Base-by-base conservation (phyloP, 2,113 vertebrate species). In the Antechinus flavipes region DNA sequence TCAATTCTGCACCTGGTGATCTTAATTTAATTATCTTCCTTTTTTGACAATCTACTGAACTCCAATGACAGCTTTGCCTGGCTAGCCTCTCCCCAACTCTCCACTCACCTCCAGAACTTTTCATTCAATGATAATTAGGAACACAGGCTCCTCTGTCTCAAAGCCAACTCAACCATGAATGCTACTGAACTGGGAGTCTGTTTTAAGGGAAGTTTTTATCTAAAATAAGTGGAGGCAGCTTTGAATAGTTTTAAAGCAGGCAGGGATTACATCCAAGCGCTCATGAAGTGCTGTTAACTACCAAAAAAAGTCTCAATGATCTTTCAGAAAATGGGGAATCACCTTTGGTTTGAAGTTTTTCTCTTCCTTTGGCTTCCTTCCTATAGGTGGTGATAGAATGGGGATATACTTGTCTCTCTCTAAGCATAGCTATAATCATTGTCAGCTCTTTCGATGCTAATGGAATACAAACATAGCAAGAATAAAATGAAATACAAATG, bases 1-100 rank as follows among this genome's bases (percentile, higher is more conserved):
- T 97, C 97, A 97, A 94, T 96, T 94, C 76, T 97, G 97, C 97
- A 98, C 96, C 97, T 98, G 97, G 97, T 90, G 92, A 97, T 96
- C 95, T 94, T 97, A 97, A 98, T 98, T 97, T 95, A 98, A 98
- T 98, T 98, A 97, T 97, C 97, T 97, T 91, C 61, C 95, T 91
- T 68, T 93, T 96, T 92, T 94, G 68, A 96, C 95, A 98, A 96
- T 91, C 91, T 95, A 93, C 92, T 96, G 95, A 93, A 97, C 93
- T 91, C 95, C 97, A 92, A 94, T 96, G 97, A 97, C 93, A 91
- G 95, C 94, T 97, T 97, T 95, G 96, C 97, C 96, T 97, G 97
- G 96, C 94, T 95, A 97, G 93, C 95, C 91, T 97, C 55, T 96
- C 91, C 96, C 96, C 91, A 93, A 92, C 93, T 97, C 94, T 96